These are phyloP conservation scores for Nixonia krombeini DNA, from an alignment of 1,140 invertebrate genomes.

Conservation along the genomic window DNA sequence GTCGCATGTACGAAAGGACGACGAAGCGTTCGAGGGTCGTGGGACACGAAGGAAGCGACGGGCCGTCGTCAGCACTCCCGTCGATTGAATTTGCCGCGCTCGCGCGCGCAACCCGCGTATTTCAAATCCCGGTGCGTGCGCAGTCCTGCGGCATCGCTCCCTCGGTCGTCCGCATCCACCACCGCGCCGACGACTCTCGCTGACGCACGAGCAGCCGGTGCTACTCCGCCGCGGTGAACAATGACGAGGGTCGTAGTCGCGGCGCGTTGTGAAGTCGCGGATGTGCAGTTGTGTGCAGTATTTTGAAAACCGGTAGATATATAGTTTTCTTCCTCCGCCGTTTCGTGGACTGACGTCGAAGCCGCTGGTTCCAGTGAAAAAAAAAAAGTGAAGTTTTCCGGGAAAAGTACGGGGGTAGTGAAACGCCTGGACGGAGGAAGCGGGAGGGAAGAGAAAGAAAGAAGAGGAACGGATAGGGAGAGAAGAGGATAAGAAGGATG, in stretches of 20 bases:
- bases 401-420: neutral
- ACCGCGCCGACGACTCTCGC: too few species aligned
- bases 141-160: neutral
- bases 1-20: constrained; percentile 4
- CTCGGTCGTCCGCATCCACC: neutral
- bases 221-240: neutral
- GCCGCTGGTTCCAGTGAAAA: too few species aligned
- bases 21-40: neutral
- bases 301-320: constrained; percentile 13
- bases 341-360: too few species aligned
- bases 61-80: too few species aligned
- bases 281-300: constrained; percentile 18
- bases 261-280: constrained; percentile 29
- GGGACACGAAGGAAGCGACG: constrained; percentile 2
- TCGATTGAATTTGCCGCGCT: constrained; percentile 14
- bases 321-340: too few species aligned
- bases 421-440: neutral
- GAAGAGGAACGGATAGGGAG: neutral
- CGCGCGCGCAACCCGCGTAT: constrained; percentile 12
- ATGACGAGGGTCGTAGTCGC: constrained; percentile 3
- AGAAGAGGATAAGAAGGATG: constrained; percentile 72
- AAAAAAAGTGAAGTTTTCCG: too few species aligned
- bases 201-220: too few species aligned
- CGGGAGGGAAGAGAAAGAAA: neutral
- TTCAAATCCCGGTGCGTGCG: constrained; percentile 6